phyloP scores from a whole-genome alignment of 2,888 invertebrate genomes.

The Nemoura dubitans region DNA sequence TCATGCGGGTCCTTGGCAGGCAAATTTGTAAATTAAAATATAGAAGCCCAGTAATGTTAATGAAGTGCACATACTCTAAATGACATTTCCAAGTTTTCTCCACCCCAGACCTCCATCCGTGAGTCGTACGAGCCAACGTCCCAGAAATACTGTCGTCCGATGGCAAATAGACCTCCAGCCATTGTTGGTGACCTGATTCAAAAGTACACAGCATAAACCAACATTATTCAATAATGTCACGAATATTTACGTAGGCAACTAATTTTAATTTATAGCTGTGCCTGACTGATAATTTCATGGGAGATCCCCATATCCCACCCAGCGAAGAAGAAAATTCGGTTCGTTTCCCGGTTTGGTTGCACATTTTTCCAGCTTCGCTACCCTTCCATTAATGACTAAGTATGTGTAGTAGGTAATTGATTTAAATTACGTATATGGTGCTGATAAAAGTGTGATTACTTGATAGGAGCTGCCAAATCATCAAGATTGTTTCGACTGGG shows the following conservation, averaged over 20 bases:
- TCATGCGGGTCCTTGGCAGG: no score
- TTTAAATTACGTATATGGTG: no score
- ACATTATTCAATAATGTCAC: slow-evolving; percentile 32
- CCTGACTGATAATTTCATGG: no score
- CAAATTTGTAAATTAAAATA: no score
- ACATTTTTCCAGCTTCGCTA: no score
- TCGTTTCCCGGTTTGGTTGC: no score
- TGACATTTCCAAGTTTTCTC: slow-evolving; percentile 97
- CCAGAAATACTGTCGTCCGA: slow-evolving; percentile 93
- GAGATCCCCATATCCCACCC: no score
- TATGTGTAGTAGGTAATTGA: no score
- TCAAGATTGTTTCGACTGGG: background rate
- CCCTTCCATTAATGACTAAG: no score
- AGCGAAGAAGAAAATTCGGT: no score
- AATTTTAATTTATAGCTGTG: no score
- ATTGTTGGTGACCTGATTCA: slow-evolving; percentile 84
- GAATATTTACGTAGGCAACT: slow-evolving; percentile 28
- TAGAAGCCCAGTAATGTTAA: background rate
- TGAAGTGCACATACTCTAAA: slow-evolving; percentile 79
- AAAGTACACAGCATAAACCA: slow-evolving; percentile 55
- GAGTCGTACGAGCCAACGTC: slow-evolving; percentile 95
- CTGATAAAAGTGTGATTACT: slow-evolving; percentile 58
- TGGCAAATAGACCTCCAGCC: slow-evolving; percentile 98
- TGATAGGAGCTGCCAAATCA: slow-evolving; percentile 66
- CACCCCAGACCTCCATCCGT: slow-evolving; percentile 97